A percentile compares a stretch with the other conserved stretches of the same genome.
Conservation (phyloP, 2,113 vertebrate species). For the Emydura subglobosa region DNA sequence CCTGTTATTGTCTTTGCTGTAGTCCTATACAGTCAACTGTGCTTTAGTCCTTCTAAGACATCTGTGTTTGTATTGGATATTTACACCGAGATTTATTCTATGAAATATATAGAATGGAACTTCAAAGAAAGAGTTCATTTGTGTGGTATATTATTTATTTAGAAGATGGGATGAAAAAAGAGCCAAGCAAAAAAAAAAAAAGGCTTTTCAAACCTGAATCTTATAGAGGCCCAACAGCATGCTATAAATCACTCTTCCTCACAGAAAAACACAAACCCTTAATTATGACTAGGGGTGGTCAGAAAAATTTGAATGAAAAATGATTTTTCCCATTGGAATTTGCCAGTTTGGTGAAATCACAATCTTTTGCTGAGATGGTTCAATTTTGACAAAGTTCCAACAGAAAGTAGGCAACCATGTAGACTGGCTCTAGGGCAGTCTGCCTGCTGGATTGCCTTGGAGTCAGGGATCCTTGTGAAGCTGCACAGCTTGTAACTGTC, state of each 20-base stretch:
- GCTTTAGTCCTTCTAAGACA: background rate
- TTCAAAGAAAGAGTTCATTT: background rate
- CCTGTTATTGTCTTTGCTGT: background rate
- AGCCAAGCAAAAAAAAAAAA: background rate
- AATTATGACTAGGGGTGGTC: background rate
- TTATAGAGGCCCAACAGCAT: background rate
- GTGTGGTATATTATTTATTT: background rate
- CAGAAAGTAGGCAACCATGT: background rate
- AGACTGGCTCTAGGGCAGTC: background rate
- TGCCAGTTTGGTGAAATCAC: too few relatives aligned
- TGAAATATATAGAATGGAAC: background rate
- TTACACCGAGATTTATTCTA: background rate
- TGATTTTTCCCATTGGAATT: background rate
- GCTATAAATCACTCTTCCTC: background rate
- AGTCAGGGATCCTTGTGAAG: background rate
- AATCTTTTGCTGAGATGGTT: background rate
- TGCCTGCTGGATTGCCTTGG: background rate
- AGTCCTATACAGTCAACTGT: too few relatives aligned
- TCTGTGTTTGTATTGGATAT: background rate
- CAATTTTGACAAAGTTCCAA: background rate
- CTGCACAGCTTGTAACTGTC: background rate
- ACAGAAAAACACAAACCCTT: background rate
- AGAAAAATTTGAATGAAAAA: background rate
- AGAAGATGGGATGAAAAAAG: background rate
- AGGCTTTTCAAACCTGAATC: background rate